These are phyloP conservation scores for Umimayanthus kanabou DNA, from an alignment of 92 coral and sea anemone genomes.

Conservation along the genomic window DNA sequence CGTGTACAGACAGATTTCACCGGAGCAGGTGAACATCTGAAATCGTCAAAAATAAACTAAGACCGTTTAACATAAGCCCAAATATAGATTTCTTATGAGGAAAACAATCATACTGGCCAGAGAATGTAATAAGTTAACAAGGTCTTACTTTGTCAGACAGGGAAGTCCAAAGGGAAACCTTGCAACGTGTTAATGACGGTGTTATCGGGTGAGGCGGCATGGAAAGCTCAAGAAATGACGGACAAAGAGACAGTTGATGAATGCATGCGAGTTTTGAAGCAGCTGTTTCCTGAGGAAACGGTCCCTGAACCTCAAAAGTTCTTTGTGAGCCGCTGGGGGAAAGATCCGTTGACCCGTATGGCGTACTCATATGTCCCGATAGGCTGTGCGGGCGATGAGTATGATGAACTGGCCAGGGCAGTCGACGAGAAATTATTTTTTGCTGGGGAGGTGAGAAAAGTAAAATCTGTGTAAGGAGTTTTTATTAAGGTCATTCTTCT, in stretches of 20 bases:
- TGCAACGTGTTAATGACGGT: slow-evolving; percentile 94
- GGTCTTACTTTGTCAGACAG: not conserved
- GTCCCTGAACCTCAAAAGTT: slow-evolving; percentile 82
- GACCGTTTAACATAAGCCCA: too few relatives aligned
- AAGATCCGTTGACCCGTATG: slow-evolving; percentile 84
- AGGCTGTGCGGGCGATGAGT: slow-evolving; percentile 89
- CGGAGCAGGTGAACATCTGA: too few relatives aligned
- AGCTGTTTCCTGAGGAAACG: slow-evolving; percentile 78
- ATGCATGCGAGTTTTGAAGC: slow-evolving; percentile 63
- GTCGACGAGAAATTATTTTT: slow-evolving; percentile 77
- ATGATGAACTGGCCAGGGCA: slow-evolving; percentile 71
- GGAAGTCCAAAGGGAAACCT: slow-evolving; percentile 35
- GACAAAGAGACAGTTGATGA: slow-evolving; percentile 77
- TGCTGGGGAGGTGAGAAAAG: slow-evolving; percentile 86
- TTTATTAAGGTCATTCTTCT: too few relatives aligned
- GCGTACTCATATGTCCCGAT: slow-evolving; percentile 95
- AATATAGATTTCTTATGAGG: too few relatives aligned
- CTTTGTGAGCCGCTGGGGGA: slow-evolving; percentile 93
- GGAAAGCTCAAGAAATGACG: slow-evolving; percentile 66
- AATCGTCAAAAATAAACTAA: too few relatives aligned
- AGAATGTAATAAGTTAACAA: not conserved
- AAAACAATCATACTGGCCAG: not conserved
- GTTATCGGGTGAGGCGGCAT: slow-evolving; percentile 80
- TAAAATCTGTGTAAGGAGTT: too few relatives aligned
- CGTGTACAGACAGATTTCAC: too few relatives aligned